phyloP scores from a whole-genome alignment of 2,113 vertebrate species.

The Osmerus mordax region DNA sequence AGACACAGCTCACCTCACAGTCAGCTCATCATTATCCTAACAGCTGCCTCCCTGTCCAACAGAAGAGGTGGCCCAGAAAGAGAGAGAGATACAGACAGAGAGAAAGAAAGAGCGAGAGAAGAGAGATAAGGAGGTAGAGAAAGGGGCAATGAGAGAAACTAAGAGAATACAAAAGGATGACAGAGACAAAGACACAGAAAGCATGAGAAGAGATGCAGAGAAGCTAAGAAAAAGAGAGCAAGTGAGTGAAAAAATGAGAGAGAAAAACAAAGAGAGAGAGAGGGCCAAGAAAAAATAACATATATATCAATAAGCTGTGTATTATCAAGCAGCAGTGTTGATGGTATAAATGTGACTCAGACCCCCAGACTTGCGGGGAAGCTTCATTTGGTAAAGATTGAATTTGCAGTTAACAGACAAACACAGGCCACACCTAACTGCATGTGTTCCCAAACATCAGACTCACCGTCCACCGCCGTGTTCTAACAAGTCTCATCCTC shows the following conservation, averaged over 20 bases:
- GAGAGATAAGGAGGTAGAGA: background rate
- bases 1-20: background rate
- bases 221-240: background rate
- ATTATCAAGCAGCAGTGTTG: background rate
- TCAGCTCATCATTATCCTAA: background rate
- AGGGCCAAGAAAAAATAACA: background rate
- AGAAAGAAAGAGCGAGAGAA: conserved; percentile 4
- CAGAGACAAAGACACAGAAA: background rate
- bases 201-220: background rate
- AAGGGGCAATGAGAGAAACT: background rate
- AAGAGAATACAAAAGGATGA: background rate
- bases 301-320: conserved; percentile 18
- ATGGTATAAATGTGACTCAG: background rate
- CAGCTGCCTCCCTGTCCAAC: background rate
- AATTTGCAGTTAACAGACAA: conserved; percentile 39
- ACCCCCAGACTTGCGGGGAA: background rate
- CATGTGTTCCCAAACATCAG: conserved; percentile 51
- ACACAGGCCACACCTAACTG: background rate
- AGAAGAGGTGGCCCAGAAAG: background rate
- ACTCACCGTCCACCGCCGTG: conserved; percentile 12
- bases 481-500: too few relatives aligned
- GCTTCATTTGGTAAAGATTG: conserved; percentile 43
- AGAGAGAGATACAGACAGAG: conserved; percentile 9
- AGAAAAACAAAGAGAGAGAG: conserved; percentile 7
- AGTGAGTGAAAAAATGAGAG: background rate